These are phyloP conservation scores for Flexamia atlantica DNA, from an alignment of 2,888 invertebrate species.

Conservation along the genomic window DNA sequence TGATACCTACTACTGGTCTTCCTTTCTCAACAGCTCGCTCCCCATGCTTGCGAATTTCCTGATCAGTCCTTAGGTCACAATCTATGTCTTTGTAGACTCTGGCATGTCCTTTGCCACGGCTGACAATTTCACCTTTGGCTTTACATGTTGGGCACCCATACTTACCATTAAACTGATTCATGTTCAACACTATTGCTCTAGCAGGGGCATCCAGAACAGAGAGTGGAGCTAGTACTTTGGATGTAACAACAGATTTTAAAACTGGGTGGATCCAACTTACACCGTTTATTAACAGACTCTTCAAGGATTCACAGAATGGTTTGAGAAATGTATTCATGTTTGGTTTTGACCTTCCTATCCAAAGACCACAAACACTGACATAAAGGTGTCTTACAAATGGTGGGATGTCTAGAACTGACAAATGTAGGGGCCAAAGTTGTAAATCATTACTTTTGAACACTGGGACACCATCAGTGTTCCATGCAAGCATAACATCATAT, in stretches of 20 bases:
- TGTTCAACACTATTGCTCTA: not conserved
- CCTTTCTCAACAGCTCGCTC: not conserved
- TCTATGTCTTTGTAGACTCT: not conserved
- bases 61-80: too few species aligned
- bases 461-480: constrained; percentile 8
- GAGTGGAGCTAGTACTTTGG: not conserved
- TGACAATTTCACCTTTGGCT: not conserved
- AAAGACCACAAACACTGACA: not conserved
- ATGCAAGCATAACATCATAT: not conserved
- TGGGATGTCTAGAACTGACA: not conserved
- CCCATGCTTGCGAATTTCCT: not conserved
- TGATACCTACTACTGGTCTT: not conserved
- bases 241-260: not conserved
- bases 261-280: not conserved
- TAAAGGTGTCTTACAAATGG: not conserved
- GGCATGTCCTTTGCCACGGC: not conserved
- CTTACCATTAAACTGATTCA: not conserved
- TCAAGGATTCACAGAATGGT: not conserved
- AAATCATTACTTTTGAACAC: not conserved
- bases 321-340: not conserved
- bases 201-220: not conserved
- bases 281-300: not conserved
- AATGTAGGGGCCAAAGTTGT: not conserved
- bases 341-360: not conserved
- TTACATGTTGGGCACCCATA: not conserved